Percentiles rank a stretch among this genome's conserved stretches.
phyloP scores from a whole-genome alignment of 2,888 invertebrate species.

The Ennomos fuscantarius region DNA sequence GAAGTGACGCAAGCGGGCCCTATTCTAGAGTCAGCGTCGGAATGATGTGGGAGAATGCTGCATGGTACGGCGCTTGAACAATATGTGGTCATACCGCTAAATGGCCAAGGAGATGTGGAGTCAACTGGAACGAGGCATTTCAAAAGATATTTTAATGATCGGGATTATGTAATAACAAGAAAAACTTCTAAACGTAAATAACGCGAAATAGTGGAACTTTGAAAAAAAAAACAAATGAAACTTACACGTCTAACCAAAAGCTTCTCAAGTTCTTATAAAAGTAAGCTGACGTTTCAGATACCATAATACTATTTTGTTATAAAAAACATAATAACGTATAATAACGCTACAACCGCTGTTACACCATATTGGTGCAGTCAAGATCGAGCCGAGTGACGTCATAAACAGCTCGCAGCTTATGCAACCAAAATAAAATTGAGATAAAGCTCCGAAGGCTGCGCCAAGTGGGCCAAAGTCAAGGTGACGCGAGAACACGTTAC shows the following conservation, averaged over 20 bases:
- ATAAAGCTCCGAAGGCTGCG: slow-evolving; percentile 28
- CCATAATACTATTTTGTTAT: no score
- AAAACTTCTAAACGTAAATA: no score
- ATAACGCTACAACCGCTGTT: no score
- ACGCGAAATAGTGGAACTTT: no score
- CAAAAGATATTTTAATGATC: not conserved
- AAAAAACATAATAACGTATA: no score
- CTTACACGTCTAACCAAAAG: not conserved
- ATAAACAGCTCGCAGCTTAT: slow-evolving; percentile 18
- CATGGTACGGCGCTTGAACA: slow-evolving; percentile 23
- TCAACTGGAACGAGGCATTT: slow-evolving; percentile 9
- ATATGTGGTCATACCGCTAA: not conserved
- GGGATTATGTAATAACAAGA: no score
- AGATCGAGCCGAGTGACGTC: slow-evolving; percentile 25
- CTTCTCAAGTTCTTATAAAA: no score
- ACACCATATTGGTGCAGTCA: not conserved
- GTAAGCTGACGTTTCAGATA: no score
- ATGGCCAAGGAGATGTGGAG: slow-evolving; percentile 24
- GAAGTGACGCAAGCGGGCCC: slow-evolving; percentile 26
- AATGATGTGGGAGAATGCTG: slow-evolving; percentile 16
- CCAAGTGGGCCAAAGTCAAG: slow-evolving; percentile 33
- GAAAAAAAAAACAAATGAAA: no score
- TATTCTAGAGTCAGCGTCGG: slow-evolving; percentile 31
- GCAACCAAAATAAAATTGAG: slow-evolving; percentile 24
- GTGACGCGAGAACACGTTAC: slow-evolving; percentile 6